Evolutionary conservation across 37 sponge, comb jelly and placozoan genomes (phyloP).

Genomic region (Chondrosia reniformis): DNA sequence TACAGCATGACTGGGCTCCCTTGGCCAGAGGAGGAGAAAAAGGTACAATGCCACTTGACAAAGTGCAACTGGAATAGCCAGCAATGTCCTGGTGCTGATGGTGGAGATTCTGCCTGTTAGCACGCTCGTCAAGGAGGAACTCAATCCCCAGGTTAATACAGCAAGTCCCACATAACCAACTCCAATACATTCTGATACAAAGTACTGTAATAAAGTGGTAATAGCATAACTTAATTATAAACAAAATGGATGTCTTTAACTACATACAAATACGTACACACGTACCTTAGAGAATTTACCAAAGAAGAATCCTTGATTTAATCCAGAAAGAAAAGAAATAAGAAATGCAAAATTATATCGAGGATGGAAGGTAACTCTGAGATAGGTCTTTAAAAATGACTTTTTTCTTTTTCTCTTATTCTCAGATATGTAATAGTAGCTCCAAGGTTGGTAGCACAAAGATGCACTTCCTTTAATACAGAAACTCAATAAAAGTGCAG

Average conservation of each 20-base stretch:
- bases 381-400: not conserved
- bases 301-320: not conserved
- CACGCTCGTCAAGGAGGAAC: constrained; percentile 19
- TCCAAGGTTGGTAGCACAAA: too few relatives aligned
- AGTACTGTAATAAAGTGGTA: not conserved
- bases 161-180: constrained; percentile 48
- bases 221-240: not conserved
- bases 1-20: constrained; percentile 30
- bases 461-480: not conserved
- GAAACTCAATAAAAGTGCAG: not conserved
- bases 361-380: not conserved
- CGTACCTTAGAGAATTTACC: constrained; percentile 4
- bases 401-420: not conserved
- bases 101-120: constrained; percentile 11
- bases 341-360: not conserved
- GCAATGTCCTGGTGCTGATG: constrained; percentile 20
- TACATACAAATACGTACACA: not conserved
- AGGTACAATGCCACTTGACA: constrained; percentile 6
- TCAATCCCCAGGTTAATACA: constrained; percentile 28
- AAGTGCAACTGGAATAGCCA: not conserved
- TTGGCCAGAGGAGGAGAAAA: constrained; percentile 51
- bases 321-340: not conserved
- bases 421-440: too few relatives aligned
- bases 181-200: constrained; percentile 43
- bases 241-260: not conserved